These are phyloP conservation scores for Drosophila fungiperda DNA, from an alignment of 2,888 invertebrate species.

Conservation along the genomic window DNA sequence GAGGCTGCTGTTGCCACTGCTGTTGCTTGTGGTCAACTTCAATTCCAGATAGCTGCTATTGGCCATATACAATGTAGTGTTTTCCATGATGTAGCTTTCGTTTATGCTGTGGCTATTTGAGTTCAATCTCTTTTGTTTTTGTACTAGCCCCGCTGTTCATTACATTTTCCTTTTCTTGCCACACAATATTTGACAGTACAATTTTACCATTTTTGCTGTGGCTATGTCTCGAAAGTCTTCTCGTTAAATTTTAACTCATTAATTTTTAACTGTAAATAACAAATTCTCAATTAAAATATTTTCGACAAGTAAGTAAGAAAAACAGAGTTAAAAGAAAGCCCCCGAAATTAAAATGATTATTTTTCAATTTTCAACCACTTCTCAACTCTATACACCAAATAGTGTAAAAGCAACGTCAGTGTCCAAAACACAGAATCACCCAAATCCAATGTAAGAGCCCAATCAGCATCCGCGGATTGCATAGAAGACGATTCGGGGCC, in stretches of 20 bases:
- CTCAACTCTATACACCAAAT: conserved; percentile 59
- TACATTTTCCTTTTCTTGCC: conserved; percentile 54
- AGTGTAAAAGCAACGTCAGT: conserved; percentile 17
- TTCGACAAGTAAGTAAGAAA: conserved; percentile 20
- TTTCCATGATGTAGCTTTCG: conserved; percentile 34
- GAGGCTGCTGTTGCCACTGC: conserved; percentile 14
- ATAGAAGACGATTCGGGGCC: conserved; percentile 56
- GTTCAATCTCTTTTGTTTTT: conserved; percentile 35
- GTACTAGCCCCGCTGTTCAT: conserved; percentile 32
- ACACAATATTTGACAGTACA: conserved; percentile 39
- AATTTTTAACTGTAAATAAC: conserved; percentile 66
- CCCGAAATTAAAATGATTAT: neutral
- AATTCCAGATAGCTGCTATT: conserved; percentile 17
- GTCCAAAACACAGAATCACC: conserved; percentile 24
- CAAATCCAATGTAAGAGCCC: conserved; percentile 13
- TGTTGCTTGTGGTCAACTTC: conserved; percentile 1
- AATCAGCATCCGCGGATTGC: conserved; percentile 24
- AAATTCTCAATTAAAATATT: conserved; percentile 70
- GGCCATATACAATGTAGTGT: conserved; percentile 12
- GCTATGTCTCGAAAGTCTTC: conserved; percentile 27
- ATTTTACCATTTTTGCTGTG: conserved; percentile 40
- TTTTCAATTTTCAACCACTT: conserved; percentile 53
- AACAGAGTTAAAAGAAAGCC: neutral
- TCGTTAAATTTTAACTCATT: conserved; percentile 33
- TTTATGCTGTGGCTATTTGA: conserved; percentile 15